phyloP scores from a whole-genome alignment of 30 jellyfish, hydroid and myxozoan genomes.

The Aurelia aurita region DNA sequence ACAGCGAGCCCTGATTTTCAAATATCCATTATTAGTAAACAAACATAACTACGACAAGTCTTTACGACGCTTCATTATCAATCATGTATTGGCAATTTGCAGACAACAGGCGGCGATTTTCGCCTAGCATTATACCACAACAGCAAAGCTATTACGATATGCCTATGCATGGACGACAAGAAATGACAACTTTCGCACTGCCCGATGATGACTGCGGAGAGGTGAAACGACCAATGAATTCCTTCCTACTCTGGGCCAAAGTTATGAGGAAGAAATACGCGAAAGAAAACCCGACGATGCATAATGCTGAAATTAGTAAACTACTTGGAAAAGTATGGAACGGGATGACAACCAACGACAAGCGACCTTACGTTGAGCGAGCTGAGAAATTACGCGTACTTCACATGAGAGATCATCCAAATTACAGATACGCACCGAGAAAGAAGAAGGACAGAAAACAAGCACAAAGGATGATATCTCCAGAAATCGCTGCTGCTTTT shows the following conservation, averaged over 20 bases:
- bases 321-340: constrained; percentile 96
- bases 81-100: constrained; percentile 67
- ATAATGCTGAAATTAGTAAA: constrained; percentile 96
- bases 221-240: constrained; percentile 98
- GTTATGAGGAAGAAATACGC: constrained; percentile 95
- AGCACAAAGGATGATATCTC: constrained; percentile 90
- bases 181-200: constrained; percentile 50
- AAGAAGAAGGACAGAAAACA: constrained; percentile 79
- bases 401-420: constrained; percentile 95
- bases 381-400: constrained; percentile 91
- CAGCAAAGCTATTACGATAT: constrained; percentile 59
- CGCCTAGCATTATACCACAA: constrained; percentile 62
- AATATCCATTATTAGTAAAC: not conserved
- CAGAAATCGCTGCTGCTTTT: constrained; percentile 95
- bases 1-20: constrained; percentile 10
- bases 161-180: constrained; percentile 59
- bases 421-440: constrained; percentile 97
- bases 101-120: constrained; percentile 61
- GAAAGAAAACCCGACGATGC: constrained; percentile 93
- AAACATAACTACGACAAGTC: constrained; percentile 13
- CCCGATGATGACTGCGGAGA: constrained; percentile 82
- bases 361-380: constrained; percentile 93
- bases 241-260: constrained; percentile 97
- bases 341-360: constrained; percentile 86
- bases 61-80: constrained; percentile 8